Conservation (phyloP, 2,113 vertebrate species). For the Syngnathus scovelli region DNA sequence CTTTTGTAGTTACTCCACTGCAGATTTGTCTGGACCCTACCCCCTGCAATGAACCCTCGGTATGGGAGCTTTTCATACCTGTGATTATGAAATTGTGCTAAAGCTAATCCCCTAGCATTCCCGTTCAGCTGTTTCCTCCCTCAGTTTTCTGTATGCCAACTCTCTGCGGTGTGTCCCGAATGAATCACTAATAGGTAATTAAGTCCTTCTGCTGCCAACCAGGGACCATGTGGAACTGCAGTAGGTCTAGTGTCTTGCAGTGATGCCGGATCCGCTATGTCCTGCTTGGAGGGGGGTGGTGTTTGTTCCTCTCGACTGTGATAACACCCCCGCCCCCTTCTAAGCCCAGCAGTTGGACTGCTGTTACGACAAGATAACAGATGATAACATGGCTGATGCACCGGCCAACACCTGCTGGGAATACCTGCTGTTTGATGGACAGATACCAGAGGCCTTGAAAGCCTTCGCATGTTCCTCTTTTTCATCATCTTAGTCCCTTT, state of each 20-base stretch:
- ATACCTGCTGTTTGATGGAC: constrained; percentile 17
- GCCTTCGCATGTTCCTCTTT: background rate
- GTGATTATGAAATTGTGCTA: background rate
- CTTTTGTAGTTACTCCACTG: no score
- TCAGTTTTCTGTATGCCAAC: constrained; percentile 17
- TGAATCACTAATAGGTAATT: constrained; percentile 66
- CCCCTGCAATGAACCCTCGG: background rate
- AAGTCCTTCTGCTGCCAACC: constrained; percentile 18
- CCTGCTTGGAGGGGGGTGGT: constrained; percentile 22
- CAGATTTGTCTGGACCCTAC: background rate
- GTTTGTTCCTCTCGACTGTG: constrained; percentile 38
- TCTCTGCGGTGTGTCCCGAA: constrained; percentile 40
- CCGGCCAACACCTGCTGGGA: constrained; percentile 27
- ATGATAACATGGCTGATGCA: constrained; percentile 35
- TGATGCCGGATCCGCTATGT: constrained; percentile 36
- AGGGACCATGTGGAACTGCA: constrained; percentile 24
- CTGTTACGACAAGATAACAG: constrained; percentile 46
- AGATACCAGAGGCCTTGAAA: constrained; percentile 14
- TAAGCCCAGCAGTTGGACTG: constrained; percentile 38
- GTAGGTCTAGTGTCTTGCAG: constrained; percentile 44
- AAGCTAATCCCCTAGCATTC: constrained; percentile 7
- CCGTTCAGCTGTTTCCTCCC: constrained; percentile 33
- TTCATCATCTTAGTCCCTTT: background rate
- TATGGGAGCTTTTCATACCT: background rate
- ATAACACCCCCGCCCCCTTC: background rate